Evolutionary conservation across 2,888 invertebrate genomes (phyloP).

Genomic region (Trichacis sp.): DNA sequence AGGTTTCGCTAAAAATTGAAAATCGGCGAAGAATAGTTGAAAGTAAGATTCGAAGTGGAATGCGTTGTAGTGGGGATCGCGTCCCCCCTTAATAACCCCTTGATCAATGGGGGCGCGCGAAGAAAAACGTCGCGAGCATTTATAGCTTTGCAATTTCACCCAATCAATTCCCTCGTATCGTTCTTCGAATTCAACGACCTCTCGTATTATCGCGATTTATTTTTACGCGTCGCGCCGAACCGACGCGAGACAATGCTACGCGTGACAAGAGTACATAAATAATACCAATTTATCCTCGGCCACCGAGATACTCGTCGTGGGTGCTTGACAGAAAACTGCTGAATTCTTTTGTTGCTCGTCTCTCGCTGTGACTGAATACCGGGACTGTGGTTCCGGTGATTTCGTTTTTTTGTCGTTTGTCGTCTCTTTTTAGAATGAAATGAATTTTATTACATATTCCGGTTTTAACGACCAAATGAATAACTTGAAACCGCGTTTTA

Average conservation of each 20-base stretch:
- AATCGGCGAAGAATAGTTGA: too few relatives aligned
- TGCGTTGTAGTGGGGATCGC: too few relatives aligned
- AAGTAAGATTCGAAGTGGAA: too few relatives aligned
- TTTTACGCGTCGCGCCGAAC: slow-evolving; percentile 42
- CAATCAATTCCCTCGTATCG: neutral
- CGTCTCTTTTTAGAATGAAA: too few relatives aligned
- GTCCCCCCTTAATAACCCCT: too few relatives aligned
- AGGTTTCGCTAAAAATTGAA: too few relatives aligned
- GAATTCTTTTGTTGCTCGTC: slow-evolving; percentile 9
- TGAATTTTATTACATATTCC: too few relatives aligned
- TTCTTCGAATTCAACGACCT: neutral
- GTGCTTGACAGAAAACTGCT: slow-evolving; percentile 11
- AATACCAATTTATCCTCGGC: slow-evolving; percentile 60
- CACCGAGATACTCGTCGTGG: slow-evolving; percentile 58
- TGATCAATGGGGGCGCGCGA: neutral
- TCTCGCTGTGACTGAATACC: too few relatives aligned
- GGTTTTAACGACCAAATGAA: too few relatives aligned
- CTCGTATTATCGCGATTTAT: neutral
- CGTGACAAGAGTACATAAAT: slow-evolving; percentile 61
- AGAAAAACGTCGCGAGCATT: neutral
- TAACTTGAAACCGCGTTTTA: too few relatives aligned
- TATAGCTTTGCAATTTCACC: neutral
- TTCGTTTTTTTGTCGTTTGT: too few relatives aligned
- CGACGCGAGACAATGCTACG: slow-evolving; percentile 58
- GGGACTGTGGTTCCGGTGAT: too few relatives aligned